Evolutionary conservation across 2,113 vertebrate genomes (phyloP).

Genomic region (Collichthys lucidus): DNA sequence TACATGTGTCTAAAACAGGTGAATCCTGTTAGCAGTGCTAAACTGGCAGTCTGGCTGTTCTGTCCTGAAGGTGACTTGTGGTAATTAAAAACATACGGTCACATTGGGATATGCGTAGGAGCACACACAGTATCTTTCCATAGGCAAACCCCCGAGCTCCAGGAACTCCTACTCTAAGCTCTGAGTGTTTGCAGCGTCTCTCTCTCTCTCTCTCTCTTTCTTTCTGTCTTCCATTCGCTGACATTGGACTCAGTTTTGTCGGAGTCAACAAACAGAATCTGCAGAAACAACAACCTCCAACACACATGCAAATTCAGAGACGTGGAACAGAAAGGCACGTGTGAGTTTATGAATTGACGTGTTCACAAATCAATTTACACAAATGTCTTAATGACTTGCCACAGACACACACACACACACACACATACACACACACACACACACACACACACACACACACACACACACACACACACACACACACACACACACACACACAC

Average conservation of each 20-base stretch:
- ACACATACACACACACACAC: neutral
- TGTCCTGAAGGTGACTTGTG: conserved; percentile 1
- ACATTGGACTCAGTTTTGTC: conserved; percentile 26
- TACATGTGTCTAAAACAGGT: neutral
- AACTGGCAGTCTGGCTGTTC: neutral
- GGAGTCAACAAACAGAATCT: conserved; percentile 35
- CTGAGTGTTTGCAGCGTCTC: conserved; percentile 18
- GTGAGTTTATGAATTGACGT: neutral
- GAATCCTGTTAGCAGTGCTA: neutral
- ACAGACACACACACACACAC: neutral
- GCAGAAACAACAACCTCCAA: neutral
- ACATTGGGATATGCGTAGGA: neutral
- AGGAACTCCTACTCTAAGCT: neutral
- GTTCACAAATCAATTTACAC: neutral
- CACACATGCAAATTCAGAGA: conserved; percentile 6
- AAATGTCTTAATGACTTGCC: neutral
- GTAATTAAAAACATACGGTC: neutral
- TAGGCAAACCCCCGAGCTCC: conserved; percentile 10
- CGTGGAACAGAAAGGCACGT: neutral
- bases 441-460: neutral
- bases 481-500: neutral
- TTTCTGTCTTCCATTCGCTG: neutral
- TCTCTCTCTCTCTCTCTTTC: neutral
- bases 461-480: too few relatives aligned
- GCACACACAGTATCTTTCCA: conserved; percentile 7